Conservation (phyloP, 2,888 invertebrate species). For the Cheilosia impressa region DNA sequence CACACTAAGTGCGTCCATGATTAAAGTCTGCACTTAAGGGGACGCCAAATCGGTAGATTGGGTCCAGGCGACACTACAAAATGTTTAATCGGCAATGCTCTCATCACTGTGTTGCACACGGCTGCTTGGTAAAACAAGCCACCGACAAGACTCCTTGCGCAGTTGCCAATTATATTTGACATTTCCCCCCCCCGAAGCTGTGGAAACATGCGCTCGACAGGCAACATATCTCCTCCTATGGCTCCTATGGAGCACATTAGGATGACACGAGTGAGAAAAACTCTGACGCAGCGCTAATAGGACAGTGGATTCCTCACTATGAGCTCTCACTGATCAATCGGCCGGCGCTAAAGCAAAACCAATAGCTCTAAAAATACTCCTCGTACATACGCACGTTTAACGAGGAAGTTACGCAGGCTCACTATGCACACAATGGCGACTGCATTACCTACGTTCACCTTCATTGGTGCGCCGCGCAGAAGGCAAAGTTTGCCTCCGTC, state of each 20-base stretch:
- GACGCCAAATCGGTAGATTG: slow-evolving; percentile 69
- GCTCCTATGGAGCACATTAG: slow-evolving; percentile 51
- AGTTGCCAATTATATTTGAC: slow-evolving; percentile 74
- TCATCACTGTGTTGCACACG: slow-evolving; percentile 51
- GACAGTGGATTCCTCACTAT: slow-evolving; percentile 47
- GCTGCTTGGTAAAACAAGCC: slow-evolving; percentile 63
- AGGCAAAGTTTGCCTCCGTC: slow-evolving; percentile 38
- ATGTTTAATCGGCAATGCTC: slow-evolving; percentile 69
- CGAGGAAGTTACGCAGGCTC: slow-evolving; percentile 63
- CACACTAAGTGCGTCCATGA: slow-evolving; percentile 60
- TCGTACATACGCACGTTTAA: slow-evolving; percentile 39
- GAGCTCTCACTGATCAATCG: slow-evolving; percentile 37
- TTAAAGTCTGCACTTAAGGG: slow-evolving; percentile 72
- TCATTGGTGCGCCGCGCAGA: slow-evolving; percentile 25
- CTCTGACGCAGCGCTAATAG: slow-evolving; percentile 60
- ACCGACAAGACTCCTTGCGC: slow-evolving; percentile 66
- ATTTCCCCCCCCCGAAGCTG: slow-evolving; percentile 55
- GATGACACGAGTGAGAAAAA: slow-evolving; percentile 72
- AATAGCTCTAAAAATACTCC: slow-evolving; percentile 39
- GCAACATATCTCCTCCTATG: slow-evolving; percentile 46
- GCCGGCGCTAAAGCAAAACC: slow-evolving; percentile 62
- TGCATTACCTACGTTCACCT: slow-evolving; percentile 16
- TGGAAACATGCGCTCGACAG: slow-evolving; percentile 53
- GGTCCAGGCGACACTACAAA: slow-evolving; percentile 65
- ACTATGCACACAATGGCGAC: slow-evolving; percentile 30